phyloP scores from a whole-genome alignment of 2,797 vertebrate genomes.

The Pachyuromys duprasi region DNA sequence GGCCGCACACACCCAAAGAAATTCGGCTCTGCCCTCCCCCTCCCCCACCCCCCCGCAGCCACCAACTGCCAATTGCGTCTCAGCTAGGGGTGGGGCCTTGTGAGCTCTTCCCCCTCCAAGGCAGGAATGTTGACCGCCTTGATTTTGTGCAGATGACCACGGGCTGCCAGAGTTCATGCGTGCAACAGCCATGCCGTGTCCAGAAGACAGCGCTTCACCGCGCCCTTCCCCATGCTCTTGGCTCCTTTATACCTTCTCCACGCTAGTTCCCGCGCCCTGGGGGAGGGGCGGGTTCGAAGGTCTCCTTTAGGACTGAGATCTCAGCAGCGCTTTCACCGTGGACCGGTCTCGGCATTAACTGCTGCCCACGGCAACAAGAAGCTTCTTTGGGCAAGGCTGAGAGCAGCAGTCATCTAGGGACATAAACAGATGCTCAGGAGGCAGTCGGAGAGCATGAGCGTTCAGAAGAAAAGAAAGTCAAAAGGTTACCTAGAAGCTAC shows the following conservation, averaged over 20 bases:
- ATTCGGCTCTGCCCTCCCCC: too few species aligned
- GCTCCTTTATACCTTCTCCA: background rate
- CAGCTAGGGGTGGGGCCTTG: background rate
- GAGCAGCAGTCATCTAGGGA: background rate
- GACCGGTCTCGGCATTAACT: background rate
- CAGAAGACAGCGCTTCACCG: background rate
- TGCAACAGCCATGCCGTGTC: background rate
- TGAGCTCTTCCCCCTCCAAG: background rate
- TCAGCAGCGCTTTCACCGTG: background rate
- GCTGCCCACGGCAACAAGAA: background rate
- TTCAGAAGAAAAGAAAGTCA: background rate
- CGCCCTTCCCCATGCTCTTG: background rate
- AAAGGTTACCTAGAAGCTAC: background rate
- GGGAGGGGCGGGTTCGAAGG: background rate
- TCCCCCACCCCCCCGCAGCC: background rate
- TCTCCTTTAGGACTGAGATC: background rate
- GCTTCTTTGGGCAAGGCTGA: background rate
- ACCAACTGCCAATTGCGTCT: background rate
- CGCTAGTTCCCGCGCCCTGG: background rate
- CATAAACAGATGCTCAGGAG: background rate
- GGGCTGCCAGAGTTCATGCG: background rate
- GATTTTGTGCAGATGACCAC: background rate
- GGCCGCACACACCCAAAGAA: background rate
- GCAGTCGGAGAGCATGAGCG: background rate
- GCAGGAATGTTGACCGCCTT: background rate